Evolutionary conservation across 2,113 vertebrate species (phyloP).

Genomic region (Chauna torquata): DNA sequence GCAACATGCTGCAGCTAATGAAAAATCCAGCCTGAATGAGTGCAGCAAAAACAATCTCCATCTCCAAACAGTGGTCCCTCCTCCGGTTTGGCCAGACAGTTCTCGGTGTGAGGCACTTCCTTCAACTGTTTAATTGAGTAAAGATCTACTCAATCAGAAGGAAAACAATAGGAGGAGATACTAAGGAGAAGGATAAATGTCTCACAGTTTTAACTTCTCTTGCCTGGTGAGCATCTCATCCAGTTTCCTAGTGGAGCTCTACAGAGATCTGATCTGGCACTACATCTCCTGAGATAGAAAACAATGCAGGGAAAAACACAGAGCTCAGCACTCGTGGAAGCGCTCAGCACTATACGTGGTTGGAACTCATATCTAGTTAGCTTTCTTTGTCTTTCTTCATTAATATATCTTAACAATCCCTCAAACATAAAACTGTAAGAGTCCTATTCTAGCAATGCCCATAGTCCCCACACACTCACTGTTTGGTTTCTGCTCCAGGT

Average conservation of each 20-base stretch:
- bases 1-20: neutral
- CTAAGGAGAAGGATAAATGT: neutral
- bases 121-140: neutral
- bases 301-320: neutral
- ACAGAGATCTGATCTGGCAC: neutral
- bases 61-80: neutral
- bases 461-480: fast-evolving
- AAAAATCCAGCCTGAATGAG: neutral
- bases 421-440: neutral
- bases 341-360: neutral
- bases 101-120: neutral
- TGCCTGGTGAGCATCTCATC: neutral
- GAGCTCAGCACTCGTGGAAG: neutral
- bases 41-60: neutral
- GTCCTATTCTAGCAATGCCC: neutral
- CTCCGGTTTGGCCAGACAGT: neutral
- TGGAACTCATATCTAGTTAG: neutral
- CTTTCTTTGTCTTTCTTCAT: neutral
- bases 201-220: neutral
- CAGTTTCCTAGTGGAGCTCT: no score
- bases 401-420: neutral
- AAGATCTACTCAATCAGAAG: neutral
- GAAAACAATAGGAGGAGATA: neutral
- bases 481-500: neutral
- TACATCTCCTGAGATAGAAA: neutral